Evolutionary conservation across 2,888 invertebrate genomes (phyloP).

Genomic region (Thysanoteuthis rhombus): DNA sequence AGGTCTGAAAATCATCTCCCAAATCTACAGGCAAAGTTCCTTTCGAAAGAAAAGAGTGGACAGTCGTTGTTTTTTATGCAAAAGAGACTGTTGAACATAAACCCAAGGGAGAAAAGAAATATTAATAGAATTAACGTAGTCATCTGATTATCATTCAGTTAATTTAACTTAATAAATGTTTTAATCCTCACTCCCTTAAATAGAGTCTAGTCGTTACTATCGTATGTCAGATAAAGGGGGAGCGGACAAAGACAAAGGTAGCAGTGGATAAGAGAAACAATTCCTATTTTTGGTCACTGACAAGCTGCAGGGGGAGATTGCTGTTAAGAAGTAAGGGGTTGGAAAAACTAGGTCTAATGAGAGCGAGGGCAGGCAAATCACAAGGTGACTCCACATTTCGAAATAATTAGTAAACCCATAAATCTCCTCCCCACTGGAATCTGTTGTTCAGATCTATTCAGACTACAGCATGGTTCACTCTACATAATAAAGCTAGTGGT

Average conservation of each 20-base stretch:
- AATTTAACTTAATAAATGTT: not conserved
- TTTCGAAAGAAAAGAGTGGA: not conserved
- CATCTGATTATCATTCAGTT: not conserved
- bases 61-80: not conserved
- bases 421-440: too few species aligned
- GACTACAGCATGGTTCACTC: too few species aligned
- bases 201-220: not conserved
- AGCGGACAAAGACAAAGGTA: not conserved
- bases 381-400: too few species aligned
- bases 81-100: not conserved
- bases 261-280: not conserved
- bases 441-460: too few species aligned
- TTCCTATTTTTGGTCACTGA: too few species aligned
- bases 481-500: too few species aligned
- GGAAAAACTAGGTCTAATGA: too few species aligned
- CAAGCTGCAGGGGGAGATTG: too few species aligned
- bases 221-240: not conserved
- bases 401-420: too few species aligned
- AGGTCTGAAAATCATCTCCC: not conserved
- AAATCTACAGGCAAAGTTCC: not conserved
- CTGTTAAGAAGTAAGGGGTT: too few species aligned
- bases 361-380: too few species aligned
- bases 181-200: not conserved
- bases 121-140: not conserved
- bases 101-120: not conserved